A percentile compares a stretch with the other conserved stretches of the same genome.
Evolutionary conservation across 1,140 invertebrate species (phyloP).

Genomic region (Bombus waltoni): DNA sequence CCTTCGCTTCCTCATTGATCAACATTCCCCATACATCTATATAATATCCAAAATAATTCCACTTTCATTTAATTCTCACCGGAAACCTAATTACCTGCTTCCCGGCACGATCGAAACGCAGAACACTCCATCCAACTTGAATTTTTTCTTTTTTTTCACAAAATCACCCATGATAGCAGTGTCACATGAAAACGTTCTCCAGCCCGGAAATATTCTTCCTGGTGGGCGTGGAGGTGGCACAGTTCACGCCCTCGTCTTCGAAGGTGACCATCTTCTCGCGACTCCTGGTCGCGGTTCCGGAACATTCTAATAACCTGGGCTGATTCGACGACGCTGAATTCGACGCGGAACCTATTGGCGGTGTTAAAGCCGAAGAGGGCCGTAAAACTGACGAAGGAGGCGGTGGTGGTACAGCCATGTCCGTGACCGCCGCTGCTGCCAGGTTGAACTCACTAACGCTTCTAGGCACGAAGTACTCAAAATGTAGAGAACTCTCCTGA

Average conservation of each 20-base stretch:
- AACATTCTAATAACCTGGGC: conserved; percentile 71
- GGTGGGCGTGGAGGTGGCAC: conserved; percentile 76
- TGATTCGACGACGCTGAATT: conserved; percentile 62
- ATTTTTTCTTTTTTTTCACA: not conserved
- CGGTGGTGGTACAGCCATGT: conserved; percentile 81
- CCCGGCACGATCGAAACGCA: not conserved
- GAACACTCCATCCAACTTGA: not conserved
- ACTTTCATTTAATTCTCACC: not conserved
- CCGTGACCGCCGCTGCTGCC: conserved; percentile 84
- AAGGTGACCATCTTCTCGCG: conserved; percentile 92
- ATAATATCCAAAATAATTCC: not conserved
- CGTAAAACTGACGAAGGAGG: conserved; percentile 74
- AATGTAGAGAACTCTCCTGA: conserved; percentile 84
- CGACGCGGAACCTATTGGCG: conserved; percentile 55
- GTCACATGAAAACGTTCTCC: conserved; percentile 87
- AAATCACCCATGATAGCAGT: conserved; percentile 19
- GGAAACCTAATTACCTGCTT: not conserved
- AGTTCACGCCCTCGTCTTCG: conserved; percentile 86
- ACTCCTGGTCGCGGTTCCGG: conserved; percentile 79
- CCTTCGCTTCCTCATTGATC: not conserved
- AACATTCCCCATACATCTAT: not conserved
- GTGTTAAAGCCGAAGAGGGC: conserved; percentile 62
- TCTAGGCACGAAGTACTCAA: conserved; percentile 92
- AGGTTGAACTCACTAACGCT: conserved; percentile 92
- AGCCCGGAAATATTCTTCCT: conserved; percentile 75